These are phyloP conservation scores for Ceriagrion tenellum DNA, from an alignment of 2,888 invertebrate species.

Conservation along the genomic window DNA sequence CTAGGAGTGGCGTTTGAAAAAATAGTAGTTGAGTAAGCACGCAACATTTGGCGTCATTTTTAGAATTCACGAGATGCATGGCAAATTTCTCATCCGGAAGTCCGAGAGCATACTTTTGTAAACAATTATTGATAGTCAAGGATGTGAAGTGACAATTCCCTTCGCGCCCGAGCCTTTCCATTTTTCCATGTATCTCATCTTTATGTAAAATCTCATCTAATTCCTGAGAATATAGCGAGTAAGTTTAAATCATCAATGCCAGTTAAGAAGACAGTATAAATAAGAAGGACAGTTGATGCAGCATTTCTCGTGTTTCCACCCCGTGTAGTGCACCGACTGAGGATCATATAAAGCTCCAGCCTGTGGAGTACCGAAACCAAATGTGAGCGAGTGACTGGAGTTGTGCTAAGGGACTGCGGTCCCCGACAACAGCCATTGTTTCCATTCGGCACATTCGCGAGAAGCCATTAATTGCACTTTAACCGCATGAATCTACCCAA, in stretches of 20 bases:
- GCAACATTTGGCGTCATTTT: too few relatives aligned
- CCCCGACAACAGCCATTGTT: not conserved
- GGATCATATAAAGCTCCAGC: not conserved
- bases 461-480: not conserved
- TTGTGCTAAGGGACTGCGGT: not conserved
- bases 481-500: too few relatives aligned
- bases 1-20: too few relatives aligned
- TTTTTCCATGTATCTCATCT: not conserved
- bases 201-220: not conserved
- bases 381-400: not conserved
- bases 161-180: not conserved
- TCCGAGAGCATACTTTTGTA: not conserved
- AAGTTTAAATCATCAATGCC: not conserved
- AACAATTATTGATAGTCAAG: not conserved
- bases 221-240: not conserved
- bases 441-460: not conserved
- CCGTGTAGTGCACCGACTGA: not conserved
- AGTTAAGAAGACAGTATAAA: not conserved
- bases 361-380: not conserved
- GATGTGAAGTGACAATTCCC: not conserved
- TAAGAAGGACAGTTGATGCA: not conserved
- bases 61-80: too few relatives aligned
- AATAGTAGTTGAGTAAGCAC: too few relatives aligned
- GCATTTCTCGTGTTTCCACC: not conserved
- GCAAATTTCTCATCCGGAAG: too few relatives aligned